Evolutionary conservation across 2,888 invertebrate species (phyloP), one percentile per base, ranked within the genome.

Genomic region (Acrobasis consociella): DNA sequence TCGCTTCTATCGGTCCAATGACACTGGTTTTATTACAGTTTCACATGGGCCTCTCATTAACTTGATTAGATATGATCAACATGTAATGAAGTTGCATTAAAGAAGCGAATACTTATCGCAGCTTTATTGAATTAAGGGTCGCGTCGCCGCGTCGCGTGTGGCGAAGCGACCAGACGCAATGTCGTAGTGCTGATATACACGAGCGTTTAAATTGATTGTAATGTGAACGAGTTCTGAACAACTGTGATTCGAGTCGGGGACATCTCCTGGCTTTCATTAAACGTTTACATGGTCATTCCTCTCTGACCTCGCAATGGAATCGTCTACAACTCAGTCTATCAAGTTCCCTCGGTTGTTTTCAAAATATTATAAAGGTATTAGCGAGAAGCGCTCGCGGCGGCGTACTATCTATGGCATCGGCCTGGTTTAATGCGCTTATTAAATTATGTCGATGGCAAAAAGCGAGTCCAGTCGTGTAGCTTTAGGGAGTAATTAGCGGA

Each of bases 401-500:
- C 66, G 73, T 73, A 79, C 83, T 91, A 91, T 91, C 91, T 86
- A 83, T 81, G 81, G 84, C 83, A 90, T 91, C 90, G 85, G 81
- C 76, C 84, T 78, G 85, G 82, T 88, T 62, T 91, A 91, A 91
- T 91, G 87, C 86, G 85, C 86, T 91, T 91, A 92, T 92, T 90
- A 91, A 89, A 89, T 90, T 89, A 87, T 85, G 83, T 91, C 85
- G 87, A 89, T 85, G 83, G 92, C 89, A 89, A 91, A 90, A 91
- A 87, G 83, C 76, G 80, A 81, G 80, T 73, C 75, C 72, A 74
- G 77, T 81, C 83, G 80, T 89, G 89, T 92, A 84, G 92, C 92
- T 92, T 89, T 87, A 91, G 92, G 92, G 91, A 92, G 91, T 91
- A 92, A 91, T 92, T 92, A 92, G 88, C 83, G 75, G 86, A 89